Evolutionary conservation across 1,140 invertebrate species (phyloP).

Genomic region (Nixonia krombeini): DNA sequence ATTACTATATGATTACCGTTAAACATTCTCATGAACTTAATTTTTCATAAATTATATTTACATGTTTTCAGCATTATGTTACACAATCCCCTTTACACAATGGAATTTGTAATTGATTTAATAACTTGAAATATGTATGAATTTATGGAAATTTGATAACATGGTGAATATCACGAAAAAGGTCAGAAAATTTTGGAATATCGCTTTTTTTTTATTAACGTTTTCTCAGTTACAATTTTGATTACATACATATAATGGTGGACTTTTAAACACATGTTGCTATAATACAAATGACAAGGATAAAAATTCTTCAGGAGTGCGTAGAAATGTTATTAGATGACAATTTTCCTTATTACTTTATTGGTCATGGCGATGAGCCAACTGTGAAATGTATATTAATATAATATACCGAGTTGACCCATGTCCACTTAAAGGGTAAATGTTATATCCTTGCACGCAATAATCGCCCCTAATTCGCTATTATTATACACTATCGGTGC

Average conservation of each 20-base stretch:
- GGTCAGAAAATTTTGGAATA: constrained; percentile 55
- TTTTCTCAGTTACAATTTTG: constrained; percentile 72
- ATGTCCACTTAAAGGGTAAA: constrained; percentile 61
- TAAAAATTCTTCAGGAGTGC: constrained; percentile 69
- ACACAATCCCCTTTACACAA: no score
- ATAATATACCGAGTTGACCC: constrained; percentile 69
- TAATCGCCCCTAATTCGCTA: constrained; percentile 67
- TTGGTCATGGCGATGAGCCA: constrained; percentile 66
- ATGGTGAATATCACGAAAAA: no score
- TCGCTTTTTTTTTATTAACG: constrained; percentile 71
- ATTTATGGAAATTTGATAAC: no score
- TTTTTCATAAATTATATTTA: no score
- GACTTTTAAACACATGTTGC: constrained; percentile 69
- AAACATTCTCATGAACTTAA: no score
- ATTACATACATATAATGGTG: constrained; percentile 72
- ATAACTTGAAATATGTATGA: no score
- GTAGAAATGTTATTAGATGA: constrained; percentile 72
- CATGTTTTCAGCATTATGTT: no score
- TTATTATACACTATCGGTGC: constrained; percentile 67
- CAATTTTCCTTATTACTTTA: constrained; percentile 63
- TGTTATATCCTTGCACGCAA: constrained; percentile 63
- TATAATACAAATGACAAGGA: constrained; percentile 71
- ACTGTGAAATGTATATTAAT: constrained; percentile 70
- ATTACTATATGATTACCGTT: no score
- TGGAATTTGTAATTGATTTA: no score